These are phyloP conservation scores for Microctonus hyperodae DNA, from an alignment of 2,888 invertebrate genomes.

Conservation along the genomic window DNA sequence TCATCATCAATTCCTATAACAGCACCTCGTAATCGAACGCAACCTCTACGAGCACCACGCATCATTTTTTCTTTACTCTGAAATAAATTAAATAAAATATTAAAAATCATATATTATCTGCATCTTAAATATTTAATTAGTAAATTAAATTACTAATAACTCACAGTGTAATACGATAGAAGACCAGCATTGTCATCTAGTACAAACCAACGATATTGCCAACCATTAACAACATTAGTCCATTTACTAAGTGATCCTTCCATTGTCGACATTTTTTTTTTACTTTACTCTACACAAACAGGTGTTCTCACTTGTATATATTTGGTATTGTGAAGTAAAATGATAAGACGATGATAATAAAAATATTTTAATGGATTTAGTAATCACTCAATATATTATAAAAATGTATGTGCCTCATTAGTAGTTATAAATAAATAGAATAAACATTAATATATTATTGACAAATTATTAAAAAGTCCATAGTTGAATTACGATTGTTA, in stretches of 20 bases:
- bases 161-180: slow-evolving; percentile 96
- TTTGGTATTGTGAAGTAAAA: not conserved
- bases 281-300: too few relatives aligned
- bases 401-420: too few relatives aligned
- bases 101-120: not conserved
- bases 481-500: too few relatives aligned
- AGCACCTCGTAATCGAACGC: slow-evolving; percentile 96
- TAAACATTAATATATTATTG: too few relatives aligned
- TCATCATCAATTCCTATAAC: slow-evolving; percentile 99
- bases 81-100: slow-evolving; percentile 54
- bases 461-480: too few relatives aligned
- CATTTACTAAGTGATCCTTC: slow-evolving; percentile 96
- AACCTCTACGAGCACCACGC: slow-evolving; percentile 93
- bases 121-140: not conserved
- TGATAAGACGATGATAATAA: not conserved
- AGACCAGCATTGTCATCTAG: slow-evolving; percentile 96
- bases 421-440: too few relatives aligned
- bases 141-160: slow-evolving; percentile 50
- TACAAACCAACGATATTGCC: slow-evolving; percentile 99
- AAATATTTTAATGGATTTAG: not conserved
- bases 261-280: slow-evolving; percentile 71
- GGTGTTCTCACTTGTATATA: not conserved
- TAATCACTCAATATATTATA: not conserved
- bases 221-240: slow-evolving; percentile 98
- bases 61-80: slow-evolving; percentile 99